Evolutionary conservation across 2,113 vertebrate species (phyloP).

Genomic region (Gnathonemus longibarbis): DNA sequence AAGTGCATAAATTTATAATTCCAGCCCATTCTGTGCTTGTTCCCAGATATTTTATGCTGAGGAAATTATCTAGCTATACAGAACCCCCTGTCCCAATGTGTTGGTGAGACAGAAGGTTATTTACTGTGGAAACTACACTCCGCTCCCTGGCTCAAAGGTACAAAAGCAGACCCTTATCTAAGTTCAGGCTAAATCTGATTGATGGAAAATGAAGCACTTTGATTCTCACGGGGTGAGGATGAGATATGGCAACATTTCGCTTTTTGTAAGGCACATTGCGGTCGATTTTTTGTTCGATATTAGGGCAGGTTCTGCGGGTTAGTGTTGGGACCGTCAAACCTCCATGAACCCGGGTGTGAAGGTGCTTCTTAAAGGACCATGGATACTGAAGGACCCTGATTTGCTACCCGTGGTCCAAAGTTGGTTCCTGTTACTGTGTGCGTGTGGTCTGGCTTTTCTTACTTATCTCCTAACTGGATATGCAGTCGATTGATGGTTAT

Average conservation of each 20-base stretch:
- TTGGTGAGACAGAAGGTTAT: not conserved
- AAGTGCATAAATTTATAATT: not conserved
- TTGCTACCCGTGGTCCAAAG: conserved; percentile 20
- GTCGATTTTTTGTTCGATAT: not conserved
- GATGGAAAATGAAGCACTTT: not conserved
- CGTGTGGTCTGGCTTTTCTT: not conserved
- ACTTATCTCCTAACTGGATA: not conserved
- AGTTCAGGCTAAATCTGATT: not conserved
- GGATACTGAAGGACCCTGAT: not conserved
- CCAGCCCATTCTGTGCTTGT: not conserved
- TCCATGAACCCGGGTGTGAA: not conserved
- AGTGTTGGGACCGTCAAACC: not conserved
- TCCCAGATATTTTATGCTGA: not conserved
- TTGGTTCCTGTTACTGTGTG: not conserved
- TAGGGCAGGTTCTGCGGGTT: not conserved
- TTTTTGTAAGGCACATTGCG: not conserved
- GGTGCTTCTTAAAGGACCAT: conserved; percentile 27
- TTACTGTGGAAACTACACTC: not conserved
- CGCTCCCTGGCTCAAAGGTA: not conserved
- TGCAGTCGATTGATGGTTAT: not conserved
- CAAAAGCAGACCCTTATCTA: not conserved
- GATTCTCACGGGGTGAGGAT: not conserved
- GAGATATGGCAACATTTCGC: not conserved
- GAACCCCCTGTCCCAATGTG: not conserved
- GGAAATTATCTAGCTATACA: not conserved